phyloP scores from a whole-genome alignment of 2,113 vertebrate species.

The Corythornis vintsioides region DNA sequence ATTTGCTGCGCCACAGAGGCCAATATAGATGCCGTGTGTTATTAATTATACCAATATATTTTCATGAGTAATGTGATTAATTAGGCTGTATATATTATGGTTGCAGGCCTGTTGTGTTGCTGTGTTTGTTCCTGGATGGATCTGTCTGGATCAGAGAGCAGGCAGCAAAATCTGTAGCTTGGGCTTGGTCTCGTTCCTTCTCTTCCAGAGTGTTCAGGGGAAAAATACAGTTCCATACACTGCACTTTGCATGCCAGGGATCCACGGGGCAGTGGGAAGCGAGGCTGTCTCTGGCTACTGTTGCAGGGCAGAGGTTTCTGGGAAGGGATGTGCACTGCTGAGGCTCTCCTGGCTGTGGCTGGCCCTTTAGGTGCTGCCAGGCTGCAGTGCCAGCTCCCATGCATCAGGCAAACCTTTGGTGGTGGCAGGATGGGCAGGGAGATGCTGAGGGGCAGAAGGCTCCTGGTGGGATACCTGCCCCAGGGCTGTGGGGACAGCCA shows the following conservation, averaged over 20 bases:
- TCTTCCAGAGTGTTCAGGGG: not conserved
- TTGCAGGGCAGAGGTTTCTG: not conserved
- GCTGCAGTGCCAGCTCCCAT: not conserved
- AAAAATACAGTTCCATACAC: fast-evolving
- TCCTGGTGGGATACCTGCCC: not conserved
- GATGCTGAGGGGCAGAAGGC: not conserved
- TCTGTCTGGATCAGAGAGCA: not conserved
- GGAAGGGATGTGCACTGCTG: not conserved
- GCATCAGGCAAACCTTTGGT: not conserved
- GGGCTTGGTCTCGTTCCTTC: not conserved
- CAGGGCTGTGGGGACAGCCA: fast-evolving
- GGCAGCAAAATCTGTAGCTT: not conserved
- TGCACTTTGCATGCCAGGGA: not conserved
- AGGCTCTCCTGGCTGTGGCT: not conserved
- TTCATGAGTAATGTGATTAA: constrained; percentile 60
- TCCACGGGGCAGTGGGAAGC: not conserved
- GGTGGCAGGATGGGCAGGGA: not conserved
- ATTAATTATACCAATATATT: constrained; percentile 69
- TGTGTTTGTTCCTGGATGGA: not conserved
- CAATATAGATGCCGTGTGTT: constrained; percentile 51
- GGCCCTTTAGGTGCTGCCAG: not conserved
- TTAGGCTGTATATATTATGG: not conserved
- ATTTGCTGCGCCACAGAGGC: constrained; percentile 63
- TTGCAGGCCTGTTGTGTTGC: not conserved
- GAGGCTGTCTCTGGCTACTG: not conserved